Percentiles rank a stretch among this genome's conserved stretches.
Evolutionary conservation across 2,113 vertebrate species (phyloP).

Genomic region (Perccottus glenii): DNA sequence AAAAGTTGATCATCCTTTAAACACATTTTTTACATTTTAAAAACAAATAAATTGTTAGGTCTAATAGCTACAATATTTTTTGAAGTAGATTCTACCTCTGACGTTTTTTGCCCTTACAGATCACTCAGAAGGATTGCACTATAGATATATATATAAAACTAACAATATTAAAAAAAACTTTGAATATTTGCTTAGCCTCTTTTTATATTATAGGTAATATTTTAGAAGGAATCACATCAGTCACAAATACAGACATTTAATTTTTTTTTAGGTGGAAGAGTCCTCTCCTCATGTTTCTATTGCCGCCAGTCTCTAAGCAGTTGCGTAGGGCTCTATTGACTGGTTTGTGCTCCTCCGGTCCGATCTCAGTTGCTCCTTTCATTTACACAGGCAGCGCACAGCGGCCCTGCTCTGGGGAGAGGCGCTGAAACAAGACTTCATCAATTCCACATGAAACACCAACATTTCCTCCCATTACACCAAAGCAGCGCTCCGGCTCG

Average conservation of each 20-base stretch:
- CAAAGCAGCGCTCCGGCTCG: constrained; percentile 74
- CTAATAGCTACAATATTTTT: too few relatives aligned
- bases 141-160: too few relatives aligned
- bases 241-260: constrained; percentile 40
- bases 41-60: too few relatives aligned
- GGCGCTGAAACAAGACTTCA: constrained; percentile 88
- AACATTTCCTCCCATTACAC: constrained; percentile 89
- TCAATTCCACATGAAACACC: constrained; percentile 92
- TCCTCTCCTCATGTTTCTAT: constrained; percentile 22
- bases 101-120: too few relatives aligned
- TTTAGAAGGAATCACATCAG: not conserved
- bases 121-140: too few relatives aligned
- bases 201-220: too few relatives aligned
- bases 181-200: too few relatives aligned
- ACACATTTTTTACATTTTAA: too few relatives aligned
- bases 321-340: constrained; percentile 64
- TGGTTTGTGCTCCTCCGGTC: constrained; percentile 58
- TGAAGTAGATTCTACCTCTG: too few relatives aligned
- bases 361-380: constrained; percentile 83
- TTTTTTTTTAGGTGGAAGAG: constrained; percentile 21
- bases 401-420: constrained; percentile 83
- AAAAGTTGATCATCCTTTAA: too few relatives aligned
- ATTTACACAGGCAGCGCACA: constrained; percentile 79
- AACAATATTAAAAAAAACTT: too few relatives aligned
- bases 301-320: constrained; percentile 47